phyloP scores from a whole-genome alignment of 1,140 invertebrate species.

The Brachionus rubens region DNA sequence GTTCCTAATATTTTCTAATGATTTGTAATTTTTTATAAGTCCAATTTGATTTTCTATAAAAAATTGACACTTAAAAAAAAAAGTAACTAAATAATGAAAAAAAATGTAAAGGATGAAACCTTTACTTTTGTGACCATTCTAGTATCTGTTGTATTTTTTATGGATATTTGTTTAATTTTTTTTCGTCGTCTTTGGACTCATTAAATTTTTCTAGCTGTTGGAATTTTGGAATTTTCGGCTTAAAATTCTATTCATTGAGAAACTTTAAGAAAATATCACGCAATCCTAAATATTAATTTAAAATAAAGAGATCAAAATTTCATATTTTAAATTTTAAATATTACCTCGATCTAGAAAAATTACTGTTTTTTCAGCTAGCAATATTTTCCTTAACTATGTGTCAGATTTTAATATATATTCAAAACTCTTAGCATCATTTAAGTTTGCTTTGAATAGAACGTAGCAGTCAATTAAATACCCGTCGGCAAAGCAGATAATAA shows the following conservation, averaged over 20 bases:
- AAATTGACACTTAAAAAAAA: conserved; percentile 11
- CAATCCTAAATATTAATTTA: neutral
- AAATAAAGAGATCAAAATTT: neutral
- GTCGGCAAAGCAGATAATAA: conserved; percentile 9
- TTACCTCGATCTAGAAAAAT: conserved; percentile 26
- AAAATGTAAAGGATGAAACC: neutral
- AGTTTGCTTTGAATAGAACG: neutral
- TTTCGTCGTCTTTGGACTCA: no score
- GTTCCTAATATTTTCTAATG: neutral
- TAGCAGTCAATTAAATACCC: conserved; percentile 11
- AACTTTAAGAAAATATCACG: neutral
- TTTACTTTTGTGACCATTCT: neutral
- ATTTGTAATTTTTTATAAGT: neutral
- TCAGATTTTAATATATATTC: conserved; percentile 11
- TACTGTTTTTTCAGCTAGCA: neutral
- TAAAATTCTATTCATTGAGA: neutral
- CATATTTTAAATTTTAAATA: neutral
- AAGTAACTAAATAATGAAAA: neutral
- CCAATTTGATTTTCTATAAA: neutral
- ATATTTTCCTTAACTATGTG: neutral
- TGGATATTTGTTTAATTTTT: no score
- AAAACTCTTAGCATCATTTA: conserved; percentile 3
- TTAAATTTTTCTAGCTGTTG: neutral
- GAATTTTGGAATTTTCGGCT: neutral
- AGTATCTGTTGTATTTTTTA: neutral